A percentile compares a stretch with the other conserved stretches of the same genome.
phyloP scores from a whole-genome alignment of 2,113 vertebrate species.

The Dromaius novaehollandiae region DNA sequence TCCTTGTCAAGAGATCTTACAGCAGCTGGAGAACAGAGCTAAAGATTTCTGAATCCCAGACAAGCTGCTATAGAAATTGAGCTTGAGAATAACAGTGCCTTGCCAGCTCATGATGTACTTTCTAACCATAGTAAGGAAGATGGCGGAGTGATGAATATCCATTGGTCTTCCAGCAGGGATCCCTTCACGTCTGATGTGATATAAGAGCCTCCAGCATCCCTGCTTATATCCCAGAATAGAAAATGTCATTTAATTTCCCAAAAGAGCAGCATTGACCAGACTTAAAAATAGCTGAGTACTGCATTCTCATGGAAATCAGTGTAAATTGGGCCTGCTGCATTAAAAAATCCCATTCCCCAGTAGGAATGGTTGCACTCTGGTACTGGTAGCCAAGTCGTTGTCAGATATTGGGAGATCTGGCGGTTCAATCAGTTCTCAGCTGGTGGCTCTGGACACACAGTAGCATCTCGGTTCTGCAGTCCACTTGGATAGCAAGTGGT shows the following conservation, averaged over 20 bases:
- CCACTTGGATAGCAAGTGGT: neutral
- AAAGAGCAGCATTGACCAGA: neutral
- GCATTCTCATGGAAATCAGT: neutral
- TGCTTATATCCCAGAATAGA: neutral
- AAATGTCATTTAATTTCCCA: neutral
- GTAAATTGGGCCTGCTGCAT: too few species aligned
- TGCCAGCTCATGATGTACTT: neutral
- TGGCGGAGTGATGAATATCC: neutral
- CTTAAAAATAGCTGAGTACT: neutral
- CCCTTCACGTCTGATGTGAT: rapidly evolving
- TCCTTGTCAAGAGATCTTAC: neutral
- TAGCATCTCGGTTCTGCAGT: neutral
- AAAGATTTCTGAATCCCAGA: neutral
- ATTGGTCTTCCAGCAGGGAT: neutral
- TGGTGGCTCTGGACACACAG: neutral
- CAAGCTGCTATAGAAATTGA: neutral
- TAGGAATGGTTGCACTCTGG: neutral
- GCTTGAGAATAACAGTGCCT: neutral
- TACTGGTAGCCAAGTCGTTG: neutral
- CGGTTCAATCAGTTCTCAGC: rapidly evolving
- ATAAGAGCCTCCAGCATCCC: neutral
- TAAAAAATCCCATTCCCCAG: neutral
- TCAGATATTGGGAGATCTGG: neutral
- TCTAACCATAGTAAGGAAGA: neutral
- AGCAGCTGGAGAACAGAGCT: neutral